Evolutionary conservation across 1,140 invertebrate species (phyloP), one percentile per base, ranked within the genome.

Genomic region (Leptinotarsa undecemlineata): DNA sequence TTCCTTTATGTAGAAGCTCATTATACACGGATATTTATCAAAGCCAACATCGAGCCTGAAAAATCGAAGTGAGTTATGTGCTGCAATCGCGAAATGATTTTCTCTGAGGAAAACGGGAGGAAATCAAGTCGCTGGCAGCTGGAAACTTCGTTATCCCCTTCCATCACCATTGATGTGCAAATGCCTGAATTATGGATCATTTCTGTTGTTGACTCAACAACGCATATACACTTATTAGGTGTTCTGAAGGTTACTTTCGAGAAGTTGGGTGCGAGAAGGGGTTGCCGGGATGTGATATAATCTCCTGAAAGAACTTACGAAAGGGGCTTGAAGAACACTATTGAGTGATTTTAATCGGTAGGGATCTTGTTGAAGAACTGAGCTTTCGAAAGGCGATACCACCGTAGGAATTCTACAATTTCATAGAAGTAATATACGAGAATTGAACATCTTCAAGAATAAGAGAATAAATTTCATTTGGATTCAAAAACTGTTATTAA

Each of bases 81-180:
- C 51, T 17, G 51, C 51, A 57, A 57, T 57, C 51, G 51, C 51
- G n/a, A 57, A 57, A 57, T 57, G 4, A 57, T 57, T 57, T 57
- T 57, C 51, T 57, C 51, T 15, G 8, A 57, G 51, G 15, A 57
- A 17, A 57, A n/a, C n/a, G 51, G 51, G n/a, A 15, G 51, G 4
- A 57, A 57, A 42, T 42, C 33, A 42, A 42, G 8, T 42, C 8
- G 33, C 33, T 11, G 51, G 51, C 51, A 57, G 51, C 17, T 57
- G 51, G n/a, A 57, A 57, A 57, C 51, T 57, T 57, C 15, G 51
- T 57, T 57, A 57, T 57, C 51, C 14, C 51, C 5, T 57, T 19
- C 1, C n/a, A 57, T n/a, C n/a, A 17, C 51, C 51, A 57, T 57
- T 57, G 51, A 57, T 57, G 51, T 57, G 51, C 51, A 15, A 57